Base-by-base conservation (phyloP, 2,797 vertebrate genomes). In the Danionella dracula region DNA sequence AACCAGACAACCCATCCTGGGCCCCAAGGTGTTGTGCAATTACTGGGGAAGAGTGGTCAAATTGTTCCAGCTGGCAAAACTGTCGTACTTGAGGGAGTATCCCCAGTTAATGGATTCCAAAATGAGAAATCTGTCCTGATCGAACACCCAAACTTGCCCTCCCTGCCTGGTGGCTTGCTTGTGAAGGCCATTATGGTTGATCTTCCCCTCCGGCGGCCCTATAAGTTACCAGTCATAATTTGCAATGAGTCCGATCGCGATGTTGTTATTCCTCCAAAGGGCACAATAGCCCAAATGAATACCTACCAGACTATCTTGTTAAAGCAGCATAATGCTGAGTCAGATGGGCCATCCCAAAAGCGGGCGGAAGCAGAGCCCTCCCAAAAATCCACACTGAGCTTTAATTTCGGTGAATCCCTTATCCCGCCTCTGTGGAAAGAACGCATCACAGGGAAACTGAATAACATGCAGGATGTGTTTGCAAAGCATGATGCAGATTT, bases 181-280 rank as follows among this genome's bases (percentile, higher is more conserved):
- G 65, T 76, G 0, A 54, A 16, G 27, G 15, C 56, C 56, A 4
- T 64, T 5, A 1, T 41, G 57, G 12, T 44, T 4, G 32, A 50
- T n/a, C 0, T 35, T 63, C 8, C 60, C 46, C 9, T 35, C 3
- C 59, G 31, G 5, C 31, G 49, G 4, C 54, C 68, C 9, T n/a
- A 21, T 54, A 54, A 58, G 8, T n/a, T 75, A 4, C 50, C 71
- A 54, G 76, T 78, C 1, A 27, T 59, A 0, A 35, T 76, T 1
- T 75, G 41, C 4, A 71, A 76, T n/a, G 68, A 73, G 5, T 51
- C 71, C 17, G 13, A 61, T 1, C 69, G 72, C 58, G 51, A 71
- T 7, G 57, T 73, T 0, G 31, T 48, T 19, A 38, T 66, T 23
- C 51, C 63, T 2, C 50, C 38, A 32, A 71, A 64, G 2, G n/a